phyloP scores from a whole-genome alignment of 1,140 invertebrate species.

The Caenorhabditis remanei region DNA sequence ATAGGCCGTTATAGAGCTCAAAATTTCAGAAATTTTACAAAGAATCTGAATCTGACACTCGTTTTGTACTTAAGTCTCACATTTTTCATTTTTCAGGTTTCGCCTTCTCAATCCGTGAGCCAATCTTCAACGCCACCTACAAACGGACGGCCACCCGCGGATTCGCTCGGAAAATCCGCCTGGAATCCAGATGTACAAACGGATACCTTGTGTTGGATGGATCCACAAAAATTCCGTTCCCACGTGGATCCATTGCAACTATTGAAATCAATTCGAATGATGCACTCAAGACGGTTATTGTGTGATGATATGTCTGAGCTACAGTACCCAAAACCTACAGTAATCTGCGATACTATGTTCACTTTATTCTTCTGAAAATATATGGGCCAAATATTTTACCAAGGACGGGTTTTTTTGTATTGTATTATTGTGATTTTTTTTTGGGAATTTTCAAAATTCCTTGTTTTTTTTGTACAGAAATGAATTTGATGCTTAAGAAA shows the following conservation, averaged over 20 bases:
- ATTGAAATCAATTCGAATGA: slow-evolving; percentile 89
- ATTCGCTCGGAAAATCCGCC: slow-evolving; percentile 81
- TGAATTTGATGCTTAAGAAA: too few relatives aligned
- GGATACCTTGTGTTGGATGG: slow-evolving; percentile 96
- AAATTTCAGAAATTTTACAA: too few relatives aligned
- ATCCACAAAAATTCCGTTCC: slow-evolving; percentile 91
- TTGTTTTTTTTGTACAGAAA: too few relatives aligned
- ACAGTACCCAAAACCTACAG: background rate
- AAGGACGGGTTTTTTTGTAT: too few relatives aligned
- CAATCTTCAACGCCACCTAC: slow-evolving; percentile 82
- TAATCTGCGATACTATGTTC: too few relatives aligned
- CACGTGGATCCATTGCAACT: slow-evolving; percentile 89
- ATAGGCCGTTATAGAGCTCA: too few relatives aligned
- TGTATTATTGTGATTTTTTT: too few relatives aligned
- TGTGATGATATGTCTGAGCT: background rate
- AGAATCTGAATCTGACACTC: too few relatives aligned
- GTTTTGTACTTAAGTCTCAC: background rate
- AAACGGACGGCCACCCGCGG: slow-evolving; percentile 78
- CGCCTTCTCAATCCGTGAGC: slow-evolving; percentile 91
- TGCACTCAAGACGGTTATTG: slow-evolving; percentile 83
- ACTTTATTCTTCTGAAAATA: too few relatives aligned
- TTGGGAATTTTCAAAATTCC: too few relatives aligned
- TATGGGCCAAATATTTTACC: too few relatives aligned
- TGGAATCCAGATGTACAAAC: slow-evolving; percentile 92
- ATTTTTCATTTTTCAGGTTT: slow-evolving; percentile 80